These are phyloP conservation scores for Cheiracanthium punctorium DNA, from an alignment of 2,888 invertebrate genomes.

Conservation along the genomic window DNA sequence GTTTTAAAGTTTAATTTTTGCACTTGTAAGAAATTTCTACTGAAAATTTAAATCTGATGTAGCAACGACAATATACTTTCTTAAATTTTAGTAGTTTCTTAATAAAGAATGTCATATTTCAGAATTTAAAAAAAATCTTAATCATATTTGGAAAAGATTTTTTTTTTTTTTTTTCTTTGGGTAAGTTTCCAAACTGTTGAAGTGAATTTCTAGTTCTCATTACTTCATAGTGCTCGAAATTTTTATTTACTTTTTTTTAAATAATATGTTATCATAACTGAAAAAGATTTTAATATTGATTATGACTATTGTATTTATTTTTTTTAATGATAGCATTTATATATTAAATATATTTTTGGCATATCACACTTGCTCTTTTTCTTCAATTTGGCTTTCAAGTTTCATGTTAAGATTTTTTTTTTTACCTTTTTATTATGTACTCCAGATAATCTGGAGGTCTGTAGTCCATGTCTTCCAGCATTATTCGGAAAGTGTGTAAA, in stretches of 20 bases:
- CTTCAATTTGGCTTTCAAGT: too few species aligned
- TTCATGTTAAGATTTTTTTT: too few species aligned
- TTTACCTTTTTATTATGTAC: too few species aligned
- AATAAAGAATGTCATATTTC: slow-evolving; percentile 29
- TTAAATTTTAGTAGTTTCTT: slow-evolving; percentile 12
- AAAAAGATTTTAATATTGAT: too few species aligned
- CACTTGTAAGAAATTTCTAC: slow-evolving; percentile 42
- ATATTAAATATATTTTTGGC: neutral
- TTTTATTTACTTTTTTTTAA: neutral
- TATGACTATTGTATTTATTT: too few species aligned
- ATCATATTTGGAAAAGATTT: too few species aligned
- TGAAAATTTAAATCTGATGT: slow-evolving; percentile 16
- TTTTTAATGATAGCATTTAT: slow-evolving; percentile 13
- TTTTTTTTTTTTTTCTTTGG: too few species aligned
- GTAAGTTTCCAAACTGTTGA: neutral
- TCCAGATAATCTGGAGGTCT: too few species aligned
- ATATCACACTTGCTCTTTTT: too few species aligned
- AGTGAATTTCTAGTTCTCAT: neutral
- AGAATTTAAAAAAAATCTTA: neutral
- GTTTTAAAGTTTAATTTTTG: slow-evolving; percentile 36
- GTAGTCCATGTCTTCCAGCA: too few species aligned
- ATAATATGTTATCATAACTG: too few species aligned
- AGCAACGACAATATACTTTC: slow-evolving; percentile 31
- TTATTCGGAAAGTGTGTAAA: too few species aligned
- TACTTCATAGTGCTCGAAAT: neutral